Percentiles rank a stretch among this genome's conserved stretches.
Evolutionary conservation across 2,113 vertebrate species (phyloP).

Genomic region (Eira barbara): DNA sequence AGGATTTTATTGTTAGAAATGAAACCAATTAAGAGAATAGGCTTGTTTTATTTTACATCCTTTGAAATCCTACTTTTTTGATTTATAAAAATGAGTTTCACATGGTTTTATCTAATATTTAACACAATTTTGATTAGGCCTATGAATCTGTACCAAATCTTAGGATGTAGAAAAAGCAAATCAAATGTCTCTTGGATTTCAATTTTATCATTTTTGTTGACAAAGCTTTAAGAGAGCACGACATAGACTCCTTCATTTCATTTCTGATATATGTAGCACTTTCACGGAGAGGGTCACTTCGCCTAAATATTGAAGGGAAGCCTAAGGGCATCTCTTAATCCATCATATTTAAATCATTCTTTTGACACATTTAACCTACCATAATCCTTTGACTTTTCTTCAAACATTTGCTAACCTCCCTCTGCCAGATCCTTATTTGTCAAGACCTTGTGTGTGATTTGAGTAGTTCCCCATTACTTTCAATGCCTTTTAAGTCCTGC

Average conservation of each 20-base stretch:
- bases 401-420: not conserved
- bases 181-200: not conserved
- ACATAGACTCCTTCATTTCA: not conserved
- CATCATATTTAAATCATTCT: not conserved
- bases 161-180: not conserved
- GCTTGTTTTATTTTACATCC: not conserved
- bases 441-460: not conserved
- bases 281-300: not conserved
- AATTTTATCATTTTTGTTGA: not conserved
- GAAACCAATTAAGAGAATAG: not conserved
- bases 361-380: not conserved
- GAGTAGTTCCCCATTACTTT: not conserved
- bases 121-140: not conserved
- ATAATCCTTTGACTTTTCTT: not conserved
- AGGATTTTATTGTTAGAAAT: not conserved
- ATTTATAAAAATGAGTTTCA: not conserved
- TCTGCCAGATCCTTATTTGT: not conserved
- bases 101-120: not conserved
- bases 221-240: not conserved
- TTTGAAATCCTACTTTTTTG: not conserved
- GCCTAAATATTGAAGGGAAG: not conserved
- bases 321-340: not conserved
- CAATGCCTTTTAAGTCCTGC: not conserved
- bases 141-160: not conserved
- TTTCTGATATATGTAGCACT: not conserved